Evolutionary conservation across 2,113 vertebrate species (phyloP).

Genomic region (Zapus hudsonius): DNA sequence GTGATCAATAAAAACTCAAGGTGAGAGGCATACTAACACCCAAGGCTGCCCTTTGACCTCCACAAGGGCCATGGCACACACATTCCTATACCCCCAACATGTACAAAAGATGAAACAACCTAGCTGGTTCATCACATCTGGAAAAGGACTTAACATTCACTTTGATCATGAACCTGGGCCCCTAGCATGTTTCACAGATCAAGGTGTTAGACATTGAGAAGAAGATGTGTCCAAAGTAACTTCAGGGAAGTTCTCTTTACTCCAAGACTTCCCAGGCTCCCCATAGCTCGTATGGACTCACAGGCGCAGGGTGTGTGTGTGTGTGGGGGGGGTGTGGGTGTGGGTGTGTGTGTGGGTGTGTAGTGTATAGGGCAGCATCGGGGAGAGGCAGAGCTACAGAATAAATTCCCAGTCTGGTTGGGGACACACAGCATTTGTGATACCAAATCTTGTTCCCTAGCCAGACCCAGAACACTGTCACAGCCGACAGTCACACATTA

Average conservation of each 20-base stretch:
- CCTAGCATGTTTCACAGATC: background rate
- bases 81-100: no score
- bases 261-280: background rate
- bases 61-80: no score
- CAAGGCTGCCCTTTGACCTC: no score
- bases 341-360: no score
- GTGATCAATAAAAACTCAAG: no score
- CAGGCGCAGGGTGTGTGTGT: no score
- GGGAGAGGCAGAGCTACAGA: background rate
- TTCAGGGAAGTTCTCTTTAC: background rate
- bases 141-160: background rate
- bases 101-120: no score
- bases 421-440: no score
- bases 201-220: background rate
- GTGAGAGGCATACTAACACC: no score
- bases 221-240: fast-evolving
- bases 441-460: background rate
- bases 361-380: fast-evolving
- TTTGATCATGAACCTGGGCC: fast-evolving
- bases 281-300: no score
- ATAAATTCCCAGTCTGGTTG: background rate
- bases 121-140: background rate
- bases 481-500: background rate
- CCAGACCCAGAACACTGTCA: background rate
- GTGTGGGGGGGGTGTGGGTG: no score